Evolutionary conservation across 2,888 invertebrate species (phyloP).

Genomic region (Athalia cordata): DNA sequence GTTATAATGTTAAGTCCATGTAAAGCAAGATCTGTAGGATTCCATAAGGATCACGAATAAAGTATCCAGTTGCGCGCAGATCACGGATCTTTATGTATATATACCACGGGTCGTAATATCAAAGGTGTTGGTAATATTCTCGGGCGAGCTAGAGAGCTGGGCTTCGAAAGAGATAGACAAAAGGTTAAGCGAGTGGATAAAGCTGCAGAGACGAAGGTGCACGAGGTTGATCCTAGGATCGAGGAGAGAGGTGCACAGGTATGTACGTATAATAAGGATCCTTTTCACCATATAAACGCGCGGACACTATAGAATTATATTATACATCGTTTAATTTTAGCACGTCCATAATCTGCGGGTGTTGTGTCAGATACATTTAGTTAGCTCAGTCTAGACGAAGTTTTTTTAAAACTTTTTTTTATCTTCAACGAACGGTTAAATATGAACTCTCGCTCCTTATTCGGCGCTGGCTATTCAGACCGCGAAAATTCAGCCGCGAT

Average conservation of each 20-base stretch:
- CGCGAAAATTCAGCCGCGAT: not conserved
- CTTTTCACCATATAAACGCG: too few relatives aligned
- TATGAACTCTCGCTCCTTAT: too few relatives aligned
- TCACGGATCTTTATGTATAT: slow-evolving; percentile 14
- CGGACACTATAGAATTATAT: too few relatives aligned
- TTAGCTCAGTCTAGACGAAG: too few relatives aligned
- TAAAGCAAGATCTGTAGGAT: too few relatives aligned
- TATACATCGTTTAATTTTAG: too few relatives aligned
- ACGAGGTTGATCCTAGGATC: not conserved
- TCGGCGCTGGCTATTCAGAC: too few relatives aligned
- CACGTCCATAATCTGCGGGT: too few relatives aligned
- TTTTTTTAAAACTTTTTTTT: too few relatives aligned
- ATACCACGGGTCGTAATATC: not conserved
- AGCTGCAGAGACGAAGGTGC: not conserved
- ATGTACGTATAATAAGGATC: not conserved
- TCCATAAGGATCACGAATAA: not conserved
- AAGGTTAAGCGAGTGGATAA: slow-evolving; percentile 30
- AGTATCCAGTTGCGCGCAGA: not conserved
- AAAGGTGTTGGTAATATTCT: slow-evolving; percentile 15
- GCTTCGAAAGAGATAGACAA: slow-evolving; percentile 31
- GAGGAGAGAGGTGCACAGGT: slow-evolving; percentile 6
- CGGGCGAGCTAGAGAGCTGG: not conserved
- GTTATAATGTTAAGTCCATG: not conserved
- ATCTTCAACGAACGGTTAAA: too few relatives aligned
- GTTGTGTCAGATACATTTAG: too few relatives aligned